phyloP scores from a whole-genome alignment of 1,140 invertebrate species.

The Trichoplusia ni region DNA sequence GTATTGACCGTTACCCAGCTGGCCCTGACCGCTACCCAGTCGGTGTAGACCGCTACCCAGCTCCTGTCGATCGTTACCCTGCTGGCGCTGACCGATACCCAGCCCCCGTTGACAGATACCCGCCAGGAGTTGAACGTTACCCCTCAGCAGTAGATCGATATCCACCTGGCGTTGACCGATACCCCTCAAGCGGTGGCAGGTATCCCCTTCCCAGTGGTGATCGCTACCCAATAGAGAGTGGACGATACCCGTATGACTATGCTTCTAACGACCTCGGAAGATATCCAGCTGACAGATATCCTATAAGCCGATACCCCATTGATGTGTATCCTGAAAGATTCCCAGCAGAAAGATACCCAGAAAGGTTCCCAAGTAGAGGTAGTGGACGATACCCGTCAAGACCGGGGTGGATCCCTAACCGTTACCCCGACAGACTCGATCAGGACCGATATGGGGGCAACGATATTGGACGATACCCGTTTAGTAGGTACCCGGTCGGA shows the following conservation, averaged over 20 bases:
- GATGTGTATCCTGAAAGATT: slow-evolving; percentile 78
- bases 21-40: slow-evolving; percentile 58
- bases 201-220: slow-evolving; percentile 45
- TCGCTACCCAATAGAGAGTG: slow-evolving; percentile 57
- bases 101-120: slow-evolving; percentile 35
- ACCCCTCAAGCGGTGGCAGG: slow-evolving; percentile 36
- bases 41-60: slow-evolving; percentile 46
- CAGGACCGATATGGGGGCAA: slow-evolving; percentile 66
- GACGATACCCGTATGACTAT: slow-evolving; percentile 43
- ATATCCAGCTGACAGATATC: slow-evolving; percentile 80
- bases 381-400: slow-evolving; percentile 66
- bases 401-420: slow-evolving; percentile 68
- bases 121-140: slow-evolving; percentile 38
- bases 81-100: slow-evolving; percentile 39
- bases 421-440: slow-evolving; percentile 73
- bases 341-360: slow-evolving; percentile 76
- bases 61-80: slow-evolving; percentile 41
- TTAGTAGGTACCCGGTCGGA: slow-evolving; percentile 70
- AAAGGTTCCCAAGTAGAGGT: slow-evolving; percentile 49
- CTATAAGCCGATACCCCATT: slow-evolving; percentile 73
- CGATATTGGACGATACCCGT: slow-evolving; percentile 77
- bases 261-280: slow-evolving; percentile 65
- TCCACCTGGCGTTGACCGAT: slow-evolving; percentile 39
- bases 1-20: slow-evolving; percentile 61
- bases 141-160: slow-evolving; percentile 55